Percentiles rank a stretch among this genome's conserved stretches.
Conservation (phyloP, 2,888 invertebrate genomes). For the Thalpophila matura region DNA sequence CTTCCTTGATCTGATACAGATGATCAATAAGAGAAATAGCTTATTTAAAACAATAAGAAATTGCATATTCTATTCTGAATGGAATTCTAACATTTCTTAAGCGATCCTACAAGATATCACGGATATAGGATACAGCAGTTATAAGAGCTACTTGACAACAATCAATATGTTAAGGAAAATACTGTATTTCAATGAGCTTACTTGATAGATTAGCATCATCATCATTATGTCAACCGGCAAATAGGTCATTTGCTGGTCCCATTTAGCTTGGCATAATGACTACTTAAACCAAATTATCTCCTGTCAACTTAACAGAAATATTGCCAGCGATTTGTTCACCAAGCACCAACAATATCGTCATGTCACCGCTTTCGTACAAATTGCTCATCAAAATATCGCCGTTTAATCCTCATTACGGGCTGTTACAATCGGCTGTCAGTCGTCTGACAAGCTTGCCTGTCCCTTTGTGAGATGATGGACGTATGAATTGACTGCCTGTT, state of each 20-base stretch:
- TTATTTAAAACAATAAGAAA: no score
- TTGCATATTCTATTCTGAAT: no score
- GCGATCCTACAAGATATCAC: no score
- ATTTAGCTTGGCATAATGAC: constrained; percentile 35
- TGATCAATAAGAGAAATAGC: no score
- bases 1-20: no score
- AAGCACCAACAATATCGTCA: constrained; percentile 41
- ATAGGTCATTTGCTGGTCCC: constrained; percentile 41
- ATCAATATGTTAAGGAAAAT: constrained; percentile 2
- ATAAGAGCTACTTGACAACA: not conserved
- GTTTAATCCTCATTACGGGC: constrained; percentile 68
- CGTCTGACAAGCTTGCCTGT: constrained; percentile 56
- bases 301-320: constrained; percentile 49
- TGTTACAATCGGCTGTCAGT: constrained; percentile 67
- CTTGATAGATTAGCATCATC: constrained; percentile 43
- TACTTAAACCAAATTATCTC: constrained; percentile 52
- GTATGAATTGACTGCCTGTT: constrained; percentile 71
- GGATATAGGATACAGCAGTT: no score
- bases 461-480: constrained; percentile 78
- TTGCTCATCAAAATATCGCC: constrained; percentile 67
- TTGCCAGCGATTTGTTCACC: constrained; percentile 45
- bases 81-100: no score
- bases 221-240: constrained; percentile 39
- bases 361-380: constrained; percentile 59
- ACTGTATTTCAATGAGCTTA: constrained; percentile 21